phyloP scores from a whole-genome alignment of 2,888 invertebrate species.

The Chrysomela aeneicollis region DNA sequence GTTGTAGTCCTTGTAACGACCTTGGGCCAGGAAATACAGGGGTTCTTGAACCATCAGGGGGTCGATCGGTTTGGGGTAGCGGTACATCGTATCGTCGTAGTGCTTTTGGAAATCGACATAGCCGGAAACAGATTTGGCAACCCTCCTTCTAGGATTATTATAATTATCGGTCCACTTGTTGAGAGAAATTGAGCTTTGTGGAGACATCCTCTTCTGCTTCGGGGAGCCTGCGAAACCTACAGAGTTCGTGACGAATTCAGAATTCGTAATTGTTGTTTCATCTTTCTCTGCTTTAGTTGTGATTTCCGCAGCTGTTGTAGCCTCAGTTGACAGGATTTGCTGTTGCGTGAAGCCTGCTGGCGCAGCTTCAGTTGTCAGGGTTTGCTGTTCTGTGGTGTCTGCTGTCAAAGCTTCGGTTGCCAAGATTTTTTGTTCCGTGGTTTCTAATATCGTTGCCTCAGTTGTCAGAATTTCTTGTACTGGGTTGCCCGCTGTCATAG shows the following conservation, averaged over 20 bases:
- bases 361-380: neutral
- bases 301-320: neutral
- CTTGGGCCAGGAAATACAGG: conserved; percentile 59
- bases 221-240: neutral
- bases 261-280: neutral
- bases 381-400: conserved; percentile 1
- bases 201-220: neutral
- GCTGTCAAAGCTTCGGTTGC: conserved; percentile 12
- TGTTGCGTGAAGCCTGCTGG: neutral
- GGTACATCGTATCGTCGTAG: conserved; percentile 7
- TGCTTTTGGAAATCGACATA: neutral
- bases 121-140: neutral
- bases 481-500: conserved; percentile 23
- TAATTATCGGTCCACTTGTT: too few relatives aligned
- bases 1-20: conserved; percentile 61
- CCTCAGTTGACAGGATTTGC: neutral
- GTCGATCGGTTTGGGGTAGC: neutral
- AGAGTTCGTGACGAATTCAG: neutral
- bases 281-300: too few relatives aligned
- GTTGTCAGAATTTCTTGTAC: neutral
- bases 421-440: neutral
- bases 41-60: conserved; percentile 48
- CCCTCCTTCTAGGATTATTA: neutral
- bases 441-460: neutral
- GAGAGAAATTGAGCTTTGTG: neutral